Conservation (phyloP, 64 coral and sea anemone species). For the Stichodactyla helianthus region DNA sequence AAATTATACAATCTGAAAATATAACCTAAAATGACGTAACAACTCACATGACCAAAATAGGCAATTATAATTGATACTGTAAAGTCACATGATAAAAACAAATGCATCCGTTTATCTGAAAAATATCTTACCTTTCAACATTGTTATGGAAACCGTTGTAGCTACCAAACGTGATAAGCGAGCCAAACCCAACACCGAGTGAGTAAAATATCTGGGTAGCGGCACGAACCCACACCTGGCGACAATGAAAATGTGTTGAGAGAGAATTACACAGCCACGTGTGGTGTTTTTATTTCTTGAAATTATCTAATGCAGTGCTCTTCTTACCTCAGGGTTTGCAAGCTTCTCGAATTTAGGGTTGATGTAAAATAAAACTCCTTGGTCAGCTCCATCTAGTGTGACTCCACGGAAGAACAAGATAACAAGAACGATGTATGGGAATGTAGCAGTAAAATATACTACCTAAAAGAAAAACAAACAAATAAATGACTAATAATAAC, state of each 20-base stretch:
- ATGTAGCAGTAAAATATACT: slow-evolving; percentile 57
- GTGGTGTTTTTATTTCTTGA: too few species aligned
- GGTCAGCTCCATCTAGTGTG: slow-evolving; percentile 43
- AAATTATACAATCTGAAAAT: too few species aligned
- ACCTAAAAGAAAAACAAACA: slow-evolving; percentile 8
- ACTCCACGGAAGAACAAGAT: slow-evolving; percentile 59
- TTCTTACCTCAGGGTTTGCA: slow-evolving; percentile 29
- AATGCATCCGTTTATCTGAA: background rate
- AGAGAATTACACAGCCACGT: too few species aligned
- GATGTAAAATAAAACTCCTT: slow-evolving; percentile 45
- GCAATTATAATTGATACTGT: too few species aligned
- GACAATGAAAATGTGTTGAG: background rate
- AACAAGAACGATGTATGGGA: slow-evolving; percentile 50
- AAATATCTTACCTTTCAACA: slow-evolving; percentile 20
- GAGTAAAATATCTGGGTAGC: slow-evolving; percentile 68
- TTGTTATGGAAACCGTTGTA: slow-evolving; percentile 55
- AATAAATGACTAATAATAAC: background rate
- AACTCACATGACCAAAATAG: too few species aligned
- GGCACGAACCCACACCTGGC: slow-evolving; percentile 54
- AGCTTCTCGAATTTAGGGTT: slow-evolving; percentile 30
- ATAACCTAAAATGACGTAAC: too few species aligned
- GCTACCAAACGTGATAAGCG: slow-evolving; percentile 55
- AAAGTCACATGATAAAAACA: background rate
- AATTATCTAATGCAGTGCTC: too few species aligned
- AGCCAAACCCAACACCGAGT: slow-evolving; percentile 55